Evolutionary conservation across 2,113 vertebrate genomes (phyloP).

Genomic region (Cichladusa arquata): DNA sequence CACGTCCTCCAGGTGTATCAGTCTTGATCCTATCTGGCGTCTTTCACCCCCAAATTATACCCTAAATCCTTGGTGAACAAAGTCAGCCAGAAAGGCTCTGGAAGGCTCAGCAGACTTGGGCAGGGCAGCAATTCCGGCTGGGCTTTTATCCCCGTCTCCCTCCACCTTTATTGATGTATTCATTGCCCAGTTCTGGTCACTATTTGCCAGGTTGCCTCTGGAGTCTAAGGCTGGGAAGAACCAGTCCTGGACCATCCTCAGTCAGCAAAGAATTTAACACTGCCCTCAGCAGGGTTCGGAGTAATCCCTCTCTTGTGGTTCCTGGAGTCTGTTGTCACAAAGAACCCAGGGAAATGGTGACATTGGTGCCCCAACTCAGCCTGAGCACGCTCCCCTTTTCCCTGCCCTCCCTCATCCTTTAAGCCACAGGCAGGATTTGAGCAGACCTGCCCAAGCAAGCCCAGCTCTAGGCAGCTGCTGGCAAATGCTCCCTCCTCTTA

Average conservation of each 20-base stretch:
- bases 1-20: constrained; percentile 28
- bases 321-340: background rate
- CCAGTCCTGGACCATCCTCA: accelerated
- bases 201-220: background rate
- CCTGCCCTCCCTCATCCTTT: background rate
- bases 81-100: background rate
- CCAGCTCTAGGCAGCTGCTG: accelerated
- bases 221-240: background rate
- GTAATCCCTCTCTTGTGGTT: background rate
- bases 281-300: background rate
- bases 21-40: constrained; percentile 50
- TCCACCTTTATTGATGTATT: background rate
- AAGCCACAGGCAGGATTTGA: background rate
- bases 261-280: background rate
- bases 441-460: background rate
- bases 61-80: constrained; percentile 13
- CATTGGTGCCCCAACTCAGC: accelerated
- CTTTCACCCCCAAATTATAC: constrained; percentile 55
- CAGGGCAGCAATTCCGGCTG: background rate
- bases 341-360: background rate
- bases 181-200: background rate
- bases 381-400: background rate
- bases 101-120: background rate
- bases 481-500: background rate
- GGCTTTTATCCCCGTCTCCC: background rate